These are phyloP conservation scores for Hozukius guyotensis DNA, from an alignment of 2,797 vertebrate species.

Conservation along the genomic window DNA sequence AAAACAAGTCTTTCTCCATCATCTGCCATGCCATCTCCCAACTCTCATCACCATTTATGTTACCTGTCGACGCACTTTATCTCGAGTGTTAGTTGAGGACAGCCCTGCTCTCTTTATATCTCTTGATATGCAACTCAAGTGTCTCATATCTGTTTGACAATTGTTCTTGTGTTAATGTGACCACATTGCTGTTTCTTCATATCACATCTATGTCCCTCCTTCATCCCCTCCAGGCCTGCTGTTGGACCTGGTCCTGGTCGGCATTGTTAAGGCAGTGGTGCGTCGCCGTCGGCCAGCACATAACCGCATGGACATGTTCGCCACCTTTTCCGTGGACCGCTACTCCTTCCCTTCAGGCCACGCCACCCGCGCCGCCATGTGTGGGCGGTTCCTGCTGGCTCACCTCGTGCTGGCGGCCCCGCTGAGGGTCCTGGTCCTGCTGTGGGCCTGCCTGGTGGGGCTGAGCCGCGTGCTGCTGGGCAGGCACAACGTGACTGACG, in stretches of 20 bases:
- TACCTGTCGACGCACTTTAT: background rate
- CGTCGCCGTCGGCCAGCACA: conserved; percentile 91
- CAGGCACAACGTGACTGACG: conserved; percentile 96
- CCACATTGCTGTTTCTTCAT: background rate
- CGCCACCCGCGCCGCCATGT: conserved; percentile 93
- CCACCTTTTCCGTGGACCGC: conserved; percentile 94
- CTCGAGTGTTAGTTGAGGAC: too few species aligned
- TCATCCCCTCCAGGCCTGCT: conserved; percentile 82
- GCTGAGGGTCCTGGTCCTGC: conserved; percentile 89
- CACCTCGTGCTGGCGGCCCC: conserved; percentile 94
- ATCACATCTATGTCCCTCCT: background rate
- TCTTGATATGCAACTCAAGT: background rate
- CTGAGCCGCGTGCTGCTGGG: conserved; percentile 94
- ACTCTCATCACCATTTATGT: background rate
- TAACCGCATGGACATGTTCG: conserved; percentile 99
- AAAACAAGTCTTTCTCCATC: background rate
- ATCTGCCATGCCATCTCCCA: background rate
- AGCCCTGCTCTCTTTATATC: background rate
- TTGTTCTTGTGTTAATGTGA: background rate
- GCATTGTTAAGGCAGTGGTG: conserved; percentile 90
- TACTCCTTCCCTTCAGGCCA: conserved; percentile 98
- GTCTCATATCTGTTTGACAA: background rate
- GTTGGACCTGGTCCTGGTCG: conserved; percentile 91
- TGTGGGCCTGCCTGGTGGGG: conserved; percentile 91
- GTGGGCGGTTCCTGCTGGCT: conserved; percentile 91